Evolutionary conservation across 2,113 vertebrate genomes (phyloP), one percentile per base, ranked within the genome.

Genomic region (Stegastes partitus): DNA sequence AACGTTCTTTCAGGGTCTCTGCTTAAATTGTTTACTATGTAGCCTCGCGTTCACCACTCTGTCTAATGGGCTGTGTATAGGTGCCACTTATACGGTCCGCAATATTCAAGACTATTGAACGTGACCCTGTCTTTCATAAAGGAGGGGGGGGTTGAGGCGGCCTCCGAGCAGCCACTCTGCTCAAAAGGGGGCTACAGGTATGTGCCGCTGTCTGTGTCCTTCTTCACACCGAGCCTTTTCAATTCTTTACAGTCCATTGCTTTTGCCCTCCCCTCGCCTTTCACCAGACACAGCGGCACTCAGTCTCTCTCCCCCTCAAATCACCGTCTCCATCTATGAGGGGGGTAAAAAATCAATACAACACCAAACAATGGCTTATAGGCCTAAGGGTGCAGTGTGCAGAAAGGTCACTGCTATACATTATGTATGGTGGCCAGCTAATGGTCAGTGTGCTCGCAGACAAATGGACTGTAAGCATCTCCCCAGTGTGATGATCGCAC

Each of bases 381-480:
- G 86, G 90, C 89, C 90, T 90, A 63, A 83, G 91, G 91, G 89
- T 89, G 84, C 89, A 77, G 69, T 82, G 91, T 89, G 89, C 79
- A 85, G 89, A 93, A 93, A 93, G 91, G 92, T 93, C 91, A 93
- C 82, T 49, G 83, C 89, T 87, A 91, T 93, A 91, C 90, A 93
- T 93, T 91, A 93, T 93, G 92, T 90, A 93, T 93, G 89, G 85
- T 87, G 87, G 81, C 85, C 89, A 68, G 84, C 91, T 93, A 93
- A 93, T 93, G 91, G 89, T 93, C 86, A 93, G 83, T 83, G 80
- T 81, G 89, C 82, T 88, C 42, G 86, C 84, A 84, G 88, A 93
- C 90, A 91, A 93, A 91, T 91, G 88, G 91, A 91, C 79, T 89
- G 76, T 91, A 83, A 90, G 86, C 88, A 83, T 87, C 78, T 83